These are phyloP conservation scores for Meganola albula DNA, from an alignment of 2,888 invertebrate genomes.

Conservation along the genomic window DNA sequence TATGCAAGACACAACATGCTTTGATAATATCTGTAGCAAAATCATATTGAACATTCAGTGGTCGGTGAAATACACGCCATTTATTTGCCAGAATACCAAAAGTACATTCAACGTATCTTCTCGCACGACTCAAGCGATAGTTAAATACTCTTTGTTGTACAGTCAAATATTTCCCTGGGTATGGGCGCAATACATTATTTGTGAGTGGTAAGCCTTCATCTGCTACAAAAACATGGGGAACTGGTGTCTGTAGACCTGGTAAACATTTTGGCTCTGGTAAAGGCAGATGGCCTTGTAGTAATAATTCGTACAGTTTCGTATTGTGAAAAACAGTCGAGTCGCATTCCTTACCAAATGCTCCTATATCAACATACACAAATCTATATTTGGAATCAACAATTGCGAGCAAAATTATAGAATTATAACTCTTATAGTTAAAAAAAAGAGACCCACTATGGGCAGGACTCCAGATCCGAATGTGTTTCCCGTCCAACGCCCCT, in stretches of 20 bases:
- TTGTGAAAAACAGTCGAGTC: constrained; percentile 4
- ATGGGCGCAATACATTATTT: constrained; percentile 5
- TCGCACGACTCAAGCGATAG: background rate
- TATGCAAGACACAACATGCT: constrained; percentile 1
- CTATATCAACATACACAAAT: constrained; percentile 19
- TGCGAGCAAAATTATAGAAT: constrained; percentile 20
- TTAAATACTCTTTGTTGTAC: background rate
- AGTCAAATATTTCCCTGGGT: background rate
- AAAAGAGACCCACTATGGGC: constrained; percentile 9
- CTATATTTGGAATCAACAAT: constrained; percentile 9
- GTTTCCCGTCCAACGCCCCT: no score
- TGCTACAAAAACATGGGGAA: no score
- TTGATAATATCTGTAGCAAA: constrained; percentile 5
- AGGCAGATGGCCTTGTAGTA: constrained; percentile 7
- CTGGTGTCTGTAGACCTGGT: constrained; percentile 6
- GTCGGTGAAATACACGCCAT: constrained; percentile 3
- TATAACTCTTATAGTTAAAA: constrained; percentile 20
- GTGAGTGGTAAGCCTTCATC: constrained; percentile 12
- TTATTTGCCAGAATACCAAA: constrained; percentile 3
- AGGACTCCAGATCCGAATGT: no score
- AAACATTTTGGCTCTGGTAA: constrained; percentile 11
- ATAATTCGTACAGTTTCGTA: constrained; percentile 4
- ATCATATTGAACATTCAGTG: constrained; percentile 1
- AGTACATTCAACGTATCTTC: constrained; percentile 1
- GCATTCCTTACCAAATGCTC: constrained; percentile 6